Conservation (phyloP, 2,113 vertebrate genomes). For the Columbina picui region DNA sequence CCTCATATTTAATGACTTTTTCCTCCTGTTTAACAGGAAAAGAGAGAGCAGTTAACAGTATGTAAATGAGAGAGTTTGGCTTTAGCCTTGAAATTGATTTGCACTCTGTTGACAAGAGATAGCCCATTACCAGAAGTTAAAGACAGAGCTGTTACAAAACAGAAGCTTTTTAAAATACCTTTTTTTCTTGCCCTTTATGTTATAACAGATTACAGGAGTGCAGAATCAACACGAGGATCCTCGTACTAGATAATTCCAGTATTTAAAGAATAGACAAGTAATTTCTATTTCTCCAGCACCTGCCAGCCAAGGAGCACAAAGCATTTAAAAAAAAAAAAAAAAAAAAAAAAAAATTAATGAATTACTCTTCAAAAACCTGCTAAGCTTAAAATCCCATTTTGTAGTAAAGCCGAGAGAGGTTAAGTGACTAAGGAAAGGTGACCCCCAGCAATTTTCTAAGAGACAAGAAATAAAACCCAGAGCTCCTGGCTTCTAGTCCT, state of each 20-base stretch:
- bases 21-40: slow-evolving; percentile 52
- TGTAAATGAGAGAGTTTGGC: slow-evolving; percentile 54
- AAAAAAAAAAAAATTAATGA: neutral
- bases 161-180: neutral
- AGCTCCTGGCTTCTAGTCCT: slow-evolving; percentile 31
- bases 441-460: slow-evolving; percentile 52
- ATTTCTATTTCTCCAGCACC: slow-evolving; percentile 14
- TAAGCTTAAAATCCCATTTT: slow-evolving; percentile 45
- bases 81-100: slow-evolving; percentile 52
- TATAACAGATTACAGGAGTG: slow-evolving; percentile 19
- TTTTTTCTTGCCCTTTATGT: neutral
- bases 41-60: slow-evolving; percentile 60
- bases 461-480: slow-evolving; percentile 41
- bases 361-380: slow-evolving; percentile 49
- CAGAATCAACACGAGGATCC: neutral
- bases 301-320: neutral
- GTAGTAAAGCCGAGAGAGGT: slow-evolving; percentile 31
- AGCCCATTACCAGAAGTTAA: slow-evolving; percentile 55
- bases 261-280: slow-evolving; percentile 14
- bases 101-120: slow-evolving; percentile 56
- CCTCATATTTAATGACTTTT: slow-evolving; percentile 57
- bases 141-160: slow-evolving; percentile 25
- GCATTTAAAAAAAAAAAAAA: neutral
- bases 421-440: slow-evolving; percentile 46
- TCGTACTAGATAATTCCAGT: neutral